Evolutionary conservation across 2,888 invertebrate genomes (phyloP), one percentile per base, ranked within the genome.

Genomic region (Hydroisotoma schaefferi): DNA sequence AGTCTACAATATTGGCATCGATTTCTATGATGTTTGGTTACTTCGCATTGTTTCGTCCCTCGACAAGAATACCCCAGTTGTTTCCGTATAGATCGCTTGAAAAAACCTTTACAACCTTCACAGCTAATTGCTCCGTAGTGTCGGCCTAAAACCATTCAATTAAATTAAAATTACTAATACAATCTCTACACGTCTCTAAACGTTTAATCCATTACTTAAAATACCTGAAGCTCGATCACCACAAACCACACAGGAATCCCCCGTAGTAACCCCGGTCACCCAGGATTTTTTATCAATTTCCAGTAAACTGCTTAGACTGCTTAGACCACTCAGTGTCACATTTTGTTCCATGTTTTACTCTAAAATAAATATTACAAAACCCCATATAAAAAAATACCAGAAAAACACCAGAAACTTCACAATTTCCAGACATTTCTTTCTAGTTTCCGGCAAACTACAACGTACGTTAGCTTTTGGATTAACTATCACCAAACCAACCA

Each of bases 61-160:
- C 98, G 84, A 76, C 98, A 98, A 72, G 94, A 92, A 79, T 99
- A 98, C 48, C 95, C 97, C 55, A 95, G 81, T 78, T 95, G 93
- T 79, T 98, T 98, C 58, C 98, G 85, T 73, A 98, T 97, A 23
- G 94, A 94, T 1, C 98, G 83, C 78, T 98, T 98, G 80, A 98
- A 98, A 80, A 98, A 98, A 0, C 95, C 95, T 78, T 98, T 98
- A 78, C 97, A 98, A 2, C 97, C 95, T 81, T 92, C 92, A 80
- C 92, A 93, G 74, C 91, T 91, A 64, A 81, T 78, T 51, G 90
- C 92, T 56, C 95, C 95, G 79, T 95, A 95, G 75, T 95, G 95
- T 56, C 94, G 84, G 20, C 94, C 82, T 82, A 67, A 38, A 69
- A 65, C 8, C 8, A 26, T 49, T 26, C 47, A 27, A 48, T 26